Evolutionary conservation across 2,888 invertebrate genomes (phyloP).

Genomic region (Hymenopus coronatus): DNA sequence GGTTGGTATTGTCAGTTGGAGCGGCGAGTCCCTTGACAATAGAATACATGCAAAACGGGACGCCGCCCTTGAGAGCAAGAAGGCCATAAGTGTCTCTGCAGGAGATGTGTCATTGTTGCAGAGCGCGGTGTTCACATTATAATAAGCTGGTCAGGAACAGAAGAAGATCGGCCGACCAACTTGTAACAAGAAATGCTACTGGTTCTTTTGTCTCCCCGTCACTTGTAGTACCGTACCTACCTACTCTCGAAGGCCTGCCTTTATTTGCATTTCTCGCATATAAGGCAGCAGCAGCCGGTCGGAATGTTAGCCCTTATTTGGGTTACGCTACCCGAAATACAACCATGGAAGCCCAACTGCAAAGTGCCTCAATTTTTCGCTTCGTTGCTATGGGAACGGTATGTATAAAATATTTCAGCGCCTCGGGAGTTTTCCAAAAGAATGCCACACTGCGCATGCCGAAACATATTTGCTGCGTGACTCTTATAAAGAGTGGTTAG

Average conservation of each 20-base stretch:
- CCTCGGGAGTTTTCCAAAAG: no score
- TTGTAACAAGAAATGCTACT: background rate
- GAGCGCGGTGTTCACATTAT: background rate
- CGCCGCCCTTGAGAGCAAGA: background rate
- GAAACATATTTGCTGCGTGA: no score
- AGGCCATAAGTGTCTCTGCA: background rate
- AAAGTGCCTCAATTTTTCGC: no score
- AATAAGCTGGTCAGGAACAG: background rate
- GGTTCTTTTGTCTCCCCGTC: background rate
- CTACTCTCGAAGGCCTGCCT: background rate
- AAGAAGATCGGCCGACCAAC: background rate
- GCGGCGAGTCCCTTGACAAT: background rate
- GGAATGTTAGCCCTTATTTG: background rate
- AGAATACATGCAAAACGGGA: background rate
- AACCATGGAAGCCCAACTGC: no score
- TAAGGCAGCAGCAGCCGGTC: background rate
- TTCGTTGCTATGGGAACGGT: no score
- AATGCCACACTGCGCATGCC: no score
- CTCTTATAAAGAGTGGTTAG: no score
- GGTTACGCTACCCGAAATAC: no score
- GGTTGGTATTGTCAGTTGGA: background rate
- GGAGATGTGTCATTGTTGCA: background rate
- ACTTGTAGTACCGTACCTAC: background rate
- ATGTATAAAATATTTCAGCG: no score
- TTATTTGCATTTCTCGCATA: background rate